Conservation (phyloP, 2,113 vertebrate genomes). For the Ploceus nigricollis region DNA sequence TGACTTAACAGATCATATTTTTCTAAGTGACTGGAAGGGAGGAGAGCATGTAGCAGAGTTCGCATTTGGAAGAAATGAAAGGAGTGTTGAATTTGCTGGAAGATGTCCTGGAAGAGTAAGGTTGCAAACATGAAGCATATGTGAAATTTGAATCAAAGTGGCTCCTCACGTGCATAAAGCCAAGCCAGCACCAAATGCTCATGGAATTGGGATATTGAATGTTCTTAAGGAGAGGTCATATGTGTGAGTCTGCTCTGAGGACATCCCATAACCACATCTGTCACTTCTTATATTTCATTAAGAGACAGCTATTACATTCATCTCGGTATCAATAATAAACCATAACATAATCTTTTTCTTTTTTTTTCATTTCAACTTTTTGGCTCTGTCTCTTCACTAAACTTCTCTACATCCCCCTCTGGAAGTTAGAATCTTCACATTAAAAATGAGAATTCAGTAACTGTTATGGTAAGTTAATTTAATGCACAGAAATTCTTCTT, state of each 20-base stretch:
- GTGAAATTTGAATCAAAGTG: constrained; percentile 1
- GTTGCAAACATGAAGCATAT: constrained; percentile 4
- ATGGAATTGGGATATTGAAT: background rate
- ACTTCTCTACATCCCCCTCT: background rate
- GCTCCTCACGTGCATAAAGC: background rate
- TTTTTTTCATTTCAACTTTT: background rate
- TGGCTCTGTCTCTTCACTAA: background rate
- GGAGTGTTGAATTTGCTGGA: constrained; percentile 19
- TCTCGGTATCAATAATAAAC: background rate
- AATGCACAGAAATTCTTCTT: background rate
- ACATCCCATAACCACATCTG: background rate
- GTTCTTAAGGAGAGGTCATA: background rate
- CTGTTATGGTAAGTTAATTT: background rate
- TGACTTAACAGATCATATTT: background rate
- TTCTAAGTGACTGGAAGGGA: background rate
- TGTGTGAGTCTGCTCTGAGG: background rate
- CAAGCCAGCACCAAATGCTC: background rate
- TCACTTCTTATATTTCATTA: background rate
- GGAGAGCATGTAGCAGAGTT: background rate
- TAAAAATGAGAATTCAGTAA: background rate
- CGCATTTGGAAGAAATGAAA: background rate
- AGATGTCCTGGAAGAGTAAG: background rate
- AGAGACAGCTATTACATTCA: background rate
- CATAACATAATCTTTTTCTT: background rate
- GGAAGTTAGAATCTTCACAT: background rate